These are phyloP conservation scores for Gnatocerus cornutus DNA, from an alignment of 2,888 invertebrate genomes.

Conservation along the genomic window DNA sequence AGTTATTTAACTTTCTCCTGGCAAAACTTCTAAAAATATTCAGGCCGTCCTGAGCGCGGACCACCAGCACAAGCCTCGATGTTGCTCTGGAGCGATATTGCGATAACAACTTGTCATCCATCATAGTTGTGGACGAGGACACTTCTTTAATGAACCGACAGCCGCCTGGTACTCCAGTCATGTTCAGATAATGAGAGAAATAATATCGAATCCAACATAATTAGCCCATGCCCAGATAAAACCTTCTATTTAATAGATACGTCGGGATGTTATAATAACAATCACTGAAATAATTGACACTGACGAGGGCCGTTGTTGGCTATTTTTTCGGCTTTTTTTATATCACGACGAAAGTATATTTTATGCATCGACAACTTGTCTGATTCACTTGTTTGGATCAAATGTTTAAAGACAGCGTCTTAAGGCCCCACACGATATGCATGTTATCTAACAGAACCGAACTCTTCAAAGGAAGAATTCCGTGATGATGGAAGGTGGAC, in stretches of 20 bases:
- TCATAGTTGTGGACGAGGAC: slow-evolving; percentile 69
- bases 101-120: slow-evolving; percentile 69
- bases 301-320: slow-evolving; percentile 39
- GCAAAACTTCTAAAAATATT: slow-evolving; percentile 7
- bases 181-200: slow-evolving; percentile 61
- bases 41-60: slow-evolving; percentile 62
- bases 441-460: slow-evolving; percentile 36
- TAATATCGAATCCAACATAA: slow-evolving; percentile 62
- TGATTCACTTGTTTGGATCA: slow-evolving; percentile 32
- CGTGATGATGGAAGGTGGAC: slow-evolving; percentile 3
- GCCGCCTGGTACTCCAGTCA: slow-evolving; percentile 65
- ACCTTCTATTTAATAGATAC: slow-evolving; percentile 32
- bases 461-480: slow-evolving; percentile 35
- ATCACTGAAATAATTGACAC: slow-evolving; percentile 48
- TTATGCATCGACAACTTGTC: slow-evolving; percentile 48
- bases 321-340: slow-evolving; percentile 11
- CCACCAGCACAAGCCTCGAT: slow-evolving; percentile 63
- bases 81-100: slow-evolving; percentile 63
- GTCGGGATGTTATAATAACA: slow-evolving; percentile 38
- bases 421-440: slow-evolving; percentile 34
- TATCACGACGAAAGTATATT: slow-evolving; percentile 41
- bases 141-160: slow-evolving; percentile 70
- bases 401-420: slow-evolving; percentile 18
- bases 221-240: slow-evolving; percentile 48
- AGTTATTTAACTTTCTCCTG: neutral